phyloP scores from a whole-genome alignment of 2,797 vertebrate genomes.

The Pangasius macronema region DNA sequence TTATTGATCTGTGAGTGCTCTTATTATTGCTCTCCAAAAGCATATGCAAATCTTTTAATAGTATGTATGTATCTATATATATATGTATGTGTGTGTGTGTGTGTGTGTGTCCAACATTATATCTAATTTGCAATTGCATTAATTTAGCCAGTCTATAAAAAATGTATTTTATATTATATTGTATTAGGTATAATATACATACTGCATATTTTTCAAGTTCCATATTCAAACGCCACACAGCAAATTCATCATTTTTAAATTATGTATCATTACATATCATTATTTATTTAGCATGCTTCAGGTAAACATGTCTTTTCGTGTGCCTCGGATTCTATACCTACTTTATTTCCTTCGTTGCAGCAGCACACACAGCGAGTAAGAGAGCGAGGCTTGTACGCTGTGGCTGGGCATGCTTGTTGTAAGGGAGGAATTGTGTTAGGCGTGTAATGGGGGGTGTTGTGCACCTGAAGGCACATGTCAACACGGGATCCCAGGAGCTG shows the following conservation, averaged over 20 bases:
- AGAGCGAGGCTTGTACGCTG: conserved; percentile 41
- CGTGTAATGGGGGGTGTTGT: conserved; percentile 73
- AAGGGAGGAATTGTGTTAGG: conserved; percentile 69
- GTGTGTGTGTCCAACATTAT: background rate
- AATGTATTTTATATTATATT: background rate
- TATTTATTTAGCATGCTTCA: background rate
- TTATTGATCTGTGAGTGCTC: background rate
- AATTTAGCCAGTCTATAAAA: background rate
- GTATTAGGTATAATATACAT: background rate
- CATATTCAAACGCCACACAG: background rate
- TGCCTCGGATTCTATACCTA: background rate
- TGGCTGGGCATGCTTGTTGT: conserved; percentile 50
- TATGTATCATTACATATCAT: background rate
- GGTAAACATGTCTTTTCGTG: background rate
- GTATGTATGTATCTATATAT: no score
- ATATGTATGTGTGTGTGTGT: no score
- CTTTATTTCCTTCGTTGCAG: background rate
- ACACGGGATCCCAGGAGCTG: conserved; percentile 70
- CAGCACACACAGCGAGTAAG: conserved; percentile 13
- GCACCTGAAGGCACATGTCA: conserved; percentile 78
- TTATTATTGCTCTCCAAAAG: background rate
- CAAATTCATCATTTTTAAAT: conserved; percentile 2
- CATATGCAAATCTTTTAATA: background rate
- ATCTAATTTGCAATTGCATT: background rate
- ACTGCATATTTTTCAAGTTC: background rate